Evolutionary conservation across 2,888 invertebrate species (phyloP), one percentile per base, ranked within the genome.

Genomic region (Apotomis capreana): DNA sequence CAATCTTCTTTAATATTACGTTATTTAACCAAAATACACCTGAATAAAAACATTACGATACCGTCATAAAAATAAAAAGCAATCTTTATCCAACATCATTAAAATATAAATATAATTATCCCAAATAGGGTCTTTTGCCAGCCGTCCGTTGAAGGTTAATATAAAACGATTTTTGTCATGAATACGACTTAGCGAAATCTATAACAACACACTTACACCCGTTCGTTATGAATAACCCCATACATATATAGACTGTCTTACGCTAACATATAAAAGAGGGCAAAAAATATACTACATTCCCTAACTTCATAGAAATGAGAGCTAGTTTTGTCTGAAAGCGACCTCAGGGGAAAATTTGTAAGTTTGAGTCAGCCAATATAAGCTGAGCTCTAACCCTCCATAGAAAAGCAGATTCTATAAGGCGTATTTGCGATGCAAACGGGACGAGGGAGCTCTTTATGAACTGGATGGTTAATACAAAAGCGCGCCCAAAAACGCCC

Each of bases 401-500:
- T 65, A 51, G 9, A 60, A 5, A 64, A 12, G 76, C 74, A 77
- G 37, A 52, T 52, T 62, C 59, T 54, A 37, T n/a, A 44, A 55
- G 26, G 61, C n/a, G 68, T 61, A 74, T 68, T 67, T 68, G 61
- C 68, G 69, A 70, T 69, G 75, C 75, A 71, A 67, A 69, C 76
- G 76, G 78, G 79, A 78, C 73, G 75, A 71, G 74, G 81, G 60
- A 77, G 89, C 73, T 86, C 89, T 76, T n/a, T 9, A 37, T 80
- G 79, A 67, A 75, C 61, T 86, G 88, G 89, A 49, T 69, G 10
- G 26, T 40, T 4, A 72, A 78, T 81, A 90, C 89, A 90, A 89
- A 89, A 90, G 89, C 88, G 79, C 76, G 77, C 80, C 83, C 84
- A 90, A 91, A 91, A 90, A 87, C 91, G 90, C 91, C 92, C 90